Percentiles rank a stretch among this genome's conserved stretches.
Evolutionary conservation across 2,113 vertebrate species (phyloP).

Genomic region (Pelodiscus sinensis): DNA sequence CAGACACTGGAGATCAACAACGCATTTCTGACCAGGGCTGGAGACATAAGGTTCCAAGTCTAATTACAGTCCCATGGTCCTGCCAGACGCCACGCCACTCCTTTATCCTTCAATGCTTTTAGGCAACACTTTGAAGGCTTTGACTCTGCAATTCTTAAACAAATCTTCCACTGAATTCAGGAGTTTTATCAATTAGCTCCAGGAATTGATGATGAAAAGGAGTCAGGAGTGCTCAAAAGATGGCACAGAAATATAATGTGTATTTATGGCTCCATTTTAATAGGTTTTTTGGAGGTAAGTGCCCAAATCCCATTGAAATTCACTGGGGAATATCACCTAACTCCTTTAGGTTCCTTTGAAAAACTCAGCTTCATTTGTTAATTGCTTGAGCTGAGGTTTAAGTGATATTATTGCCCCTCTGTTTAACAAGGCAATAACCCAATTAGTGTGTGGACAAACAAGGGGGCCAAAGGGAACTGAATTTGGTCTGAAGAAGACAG

Average conservation of each 20-base stretch:
- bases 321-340: slow-evolving; percentile 11
- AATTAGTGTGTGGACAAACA: slow-evolving; percentile 75
- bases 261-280: slow-evolving; percentile 28
- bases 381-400: slow-evolving; percentile 63
- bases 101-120: slow-evolving; percentile 22
- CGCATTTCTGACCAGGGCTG: neutral
- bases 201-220: slow-evolving; percentile 44
- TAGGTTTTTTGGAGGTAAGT: neutral
- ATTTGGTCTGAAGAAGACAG: slow-evolving; percentile 71
- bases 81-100: neutral
- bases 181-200: slow-evolving; percentile 45
- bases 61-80: neutral
- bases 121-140: slow-evolving; percentile 45
- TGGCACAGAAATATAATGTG: neutral
- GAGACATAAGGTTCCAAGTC: neutral
- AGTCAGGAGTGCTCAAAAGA: neutral
- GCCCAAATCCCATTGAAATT: slow-evolving; percentile 35
- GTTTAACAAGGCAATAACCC: slow-evolving; percentile 70
- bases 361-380: slow-evolving; percentile 56
- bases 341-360: slow-evolving; percentile 40
- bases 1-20: fast-evolving
- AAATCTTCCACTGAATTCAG: slow-evolving; percentile 51
- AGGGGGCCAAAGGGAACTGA: slow-evolving; percentile 72
- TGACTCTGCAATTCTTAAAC: slow-evolving; percentile 32
- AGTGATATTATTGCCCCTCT: slow-evolving; percentile 69